These are phyloP conservation scores for Himantopus leucocephalus DNA, from an alignment of 2,113 vertebrate genomes.

Conservation along the genomic window DNA sequence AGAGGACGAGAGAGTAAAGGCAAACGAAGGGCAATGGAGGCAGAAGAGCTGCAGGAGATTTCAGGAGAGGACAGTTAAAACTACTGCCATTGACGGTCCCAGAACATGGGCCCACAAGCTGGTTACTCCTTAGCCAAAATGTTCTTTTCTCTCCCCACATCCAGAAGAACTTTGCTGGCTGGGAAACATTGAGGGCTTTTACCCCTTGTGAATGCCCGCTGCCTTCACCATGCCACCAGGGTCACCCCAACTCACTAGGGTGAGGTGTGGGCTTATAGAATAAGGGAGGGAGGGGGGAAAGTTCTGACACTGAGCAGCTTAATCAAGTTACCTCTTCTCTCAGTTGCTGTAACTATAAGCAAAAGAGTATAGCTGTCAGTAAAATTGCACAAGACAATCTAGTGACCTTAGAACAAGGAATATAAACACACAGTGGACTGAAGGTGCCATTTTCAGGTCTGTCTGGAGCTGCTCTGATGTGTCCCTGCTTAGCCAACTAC, in stretches of 20 bases:
- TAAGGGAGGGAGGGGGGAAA: neutral
- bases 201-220: neutral
- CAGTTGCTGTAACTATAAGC: neutral
- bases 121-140: neutral
- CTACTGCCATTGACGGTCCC: neutral
- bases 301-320: neutral
- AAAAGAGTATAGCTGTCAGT: neutral
- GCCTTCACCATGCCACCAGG: neutral
- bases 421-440: neutral
- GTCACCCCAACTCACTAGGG: neutral
- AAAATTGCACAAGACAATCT: neutral
- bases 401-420: neutral
- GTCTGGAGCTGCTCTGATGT: neutral
- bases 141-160: neutral
- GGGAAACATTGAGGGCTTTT: neutral
- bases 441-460: neutral
- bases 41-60: neutral
- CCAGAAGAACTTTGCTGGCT: neutral
- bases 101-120: neutral
- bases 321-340: neutral
- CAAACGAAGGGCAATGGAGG: neutral
- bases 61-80: neutral
- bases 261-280: neutral
- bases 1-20: neutral
- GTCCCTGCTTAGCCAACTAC: neutral